Evolutionary conservation across 2,797 vertebrate species (phyloP).

Genomic region (Columba guinea): DNA sequence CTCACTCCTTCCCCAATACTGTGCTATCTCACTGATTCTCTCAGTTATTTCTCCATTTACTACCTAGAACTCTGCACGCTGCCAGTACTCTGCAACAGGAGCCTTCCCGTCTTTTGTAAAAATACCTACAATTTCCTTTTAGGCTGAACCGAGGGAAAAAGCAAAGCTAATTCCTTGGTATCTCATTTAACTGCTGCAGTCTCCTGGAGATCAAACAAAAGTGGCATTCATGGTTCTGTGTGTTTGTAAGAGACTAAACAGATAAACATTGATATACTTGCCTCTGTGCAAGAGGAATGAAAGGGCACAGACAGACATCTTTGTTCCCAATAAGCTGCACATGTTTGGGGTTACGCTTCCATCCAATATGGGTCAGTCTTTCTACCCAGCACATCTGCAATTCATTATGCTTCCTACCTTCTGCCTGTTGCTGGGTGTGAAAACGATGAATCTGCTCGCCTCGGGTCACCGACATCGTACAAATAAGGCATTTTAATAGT

Average conservation of each 20-base stretch:
- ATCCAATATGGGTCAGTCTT: background rate
- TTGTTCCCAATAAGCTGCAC: background rate
- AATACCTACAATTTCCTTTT: background rate
- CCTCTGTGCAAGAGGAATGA: background rate
- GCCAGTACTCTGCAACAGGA: background rate
- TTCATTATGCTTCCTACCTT: conserved; percentile 67
- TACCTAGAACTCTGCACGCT: background rate
- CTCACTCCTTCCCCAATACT: background rate
- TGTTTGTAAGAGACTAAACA: background rate
- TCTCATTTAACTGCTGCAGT: background rate
- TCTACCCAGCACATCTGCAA: conserved; percentile 10
- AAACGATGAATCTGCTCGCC: conserved; percentile 79
- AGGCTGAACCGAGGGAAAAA: background rate
- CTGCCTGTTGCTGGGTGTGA: conserved; percentile 81
- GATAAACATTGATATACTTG: background rate
- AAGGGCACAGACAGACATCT: background rate
- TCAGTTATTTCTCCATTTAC: background rate
- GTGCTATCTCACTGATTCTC: background rate
- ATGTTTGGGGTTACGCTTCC: background rate
- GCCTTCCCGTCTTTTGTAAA: background rate
- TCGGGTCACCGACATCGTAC: conserved; percentile 74
- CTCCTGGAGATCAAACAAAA: conserved; percentile 12
- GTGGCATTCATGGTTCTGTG: background rate
- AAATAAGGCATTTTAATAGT: conserved; percentile 76
- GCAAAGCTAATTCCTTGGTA: background rate